phyloP scores from a whole-genome alignment of 2,113 vertebrate genomes.

The Xenotilapia leptura region DNA sequence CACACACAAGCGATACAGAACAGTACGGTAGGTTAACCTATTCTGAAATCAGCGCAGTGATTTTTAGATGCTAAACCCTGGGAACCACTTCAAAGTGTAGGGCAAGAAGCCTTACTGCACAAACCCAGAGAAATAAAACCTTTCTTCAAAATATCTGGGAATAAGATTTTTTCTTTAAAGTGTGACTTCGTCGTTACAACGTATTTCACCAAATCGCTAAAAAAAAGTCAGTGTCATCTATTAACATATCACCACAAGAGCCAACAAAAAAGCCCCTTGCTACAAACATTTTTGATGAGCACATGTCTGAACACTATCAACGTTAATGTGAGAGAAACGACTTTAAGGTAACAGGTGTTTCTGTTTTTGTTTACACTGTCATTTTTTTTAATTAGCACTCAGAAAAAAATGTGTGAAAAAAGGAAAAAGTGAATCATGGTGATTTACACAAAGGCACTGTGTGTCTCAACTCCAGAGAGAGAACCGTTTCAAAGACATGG shows the following conservation, averaged over 20 bases:
- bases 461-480: constrained; percentile 58
- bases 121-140: background rate
- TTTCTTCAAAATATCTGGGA: background rate
- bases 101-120: background rate
- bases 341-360: constrained; percentile 49
- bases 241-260: constrained; percentile 15
- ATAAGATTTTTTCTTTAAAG: background rate
- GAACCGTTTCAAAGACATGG: constrained; percentile 24
- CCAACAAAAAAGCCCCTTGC: constrained; percentile 30
- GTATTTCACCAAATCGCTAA: constrained; percentile 12
- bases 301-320: constrained; percentile 30
- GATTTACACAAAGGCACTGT: constrained; percentile 72
- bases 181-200: background rate
- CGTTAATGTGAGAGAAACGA: constrained; percentile 15
- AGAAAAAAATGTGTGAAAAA: constrained; percentile 14
- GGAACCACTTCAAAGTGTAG: background rate
- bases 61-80: constrained; percentile 17
- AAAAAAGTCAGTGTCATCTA: constrained; percentile 15
- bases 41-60: constrained; percentile 18
- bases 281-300: constrained; percentile 9
- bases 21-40: constrained; percentile 26
- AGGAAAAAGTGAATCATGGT: background rate
- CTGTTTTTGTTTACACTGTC: constrained; percentile 7
- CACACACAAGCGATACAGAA: constrained; percentile 21
- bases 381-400: constrained; percentile 41